Conservation (phyloP, 2,888 invertebrate species). For the Spatulosminthurus flaviceps region DNA sequence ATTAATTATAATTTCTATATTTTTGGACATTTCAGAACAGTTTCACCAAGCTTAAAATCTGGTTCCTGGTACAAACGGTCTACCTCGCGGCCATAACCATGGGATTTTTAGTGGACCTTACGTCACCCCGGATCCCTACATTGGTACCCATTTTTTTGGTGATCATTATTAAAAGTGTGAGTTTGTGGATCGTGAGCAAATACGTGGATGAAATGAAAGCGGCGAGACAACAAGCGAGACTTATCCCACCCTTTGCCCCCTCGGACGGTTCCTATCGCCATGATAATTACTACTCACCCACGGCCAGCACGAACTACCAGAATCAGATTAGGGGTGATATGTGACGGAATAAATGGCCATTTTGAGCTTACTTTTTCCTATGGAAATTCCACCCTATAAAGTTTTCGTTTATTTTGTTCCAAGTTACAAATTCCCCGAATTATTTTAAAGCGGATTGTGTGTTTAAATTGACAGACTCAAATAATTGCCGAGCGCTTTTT, state of each 20-base stretch:
- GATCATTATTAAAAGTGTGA: constrained; percentile 38
- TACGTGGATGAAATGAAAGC: constrained; percentile 44
- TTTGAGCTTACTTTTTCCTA: no score
- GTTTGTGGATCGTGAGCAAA: constrained; percentile 32
- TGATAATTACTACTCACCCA: background rate
- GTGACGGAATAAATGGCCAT: no score
- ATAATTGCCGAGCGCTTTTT: no score
- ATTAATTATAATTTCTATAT: background rate
- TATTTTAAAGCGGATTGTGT: no score
- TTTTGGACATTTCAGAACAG: constrained; percentile 36
- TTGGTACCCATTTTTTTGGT: constrained; percentile 31
- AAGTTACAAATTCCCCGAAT: no score
- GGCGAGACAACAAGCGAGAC: background rate
- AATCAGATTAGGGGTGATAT: no score
- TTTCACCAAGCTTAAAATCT: constrained; percentile 41
- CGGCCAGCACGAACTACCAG: background rate
- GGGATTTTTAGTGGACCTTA: constrained; percentile 35
- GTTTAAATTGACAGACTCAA: no score
- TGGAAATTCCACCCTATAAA: no score
- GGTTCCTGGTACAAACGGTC: constrained; percentile 43
- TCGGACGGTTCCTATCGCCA: background rate
- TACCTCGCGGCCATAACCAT: constrained; percentile 35
- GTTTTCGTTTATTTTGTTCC: no score
- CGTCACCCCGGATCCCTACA: constrained; percentile 19
- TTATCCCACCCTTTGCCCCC: background rate